These are phyloP conservation scores for Clarias gariepinus DNA, from an alignment of 2,113 vertebrate genomes.

Conservation along the genomic window DNA sequence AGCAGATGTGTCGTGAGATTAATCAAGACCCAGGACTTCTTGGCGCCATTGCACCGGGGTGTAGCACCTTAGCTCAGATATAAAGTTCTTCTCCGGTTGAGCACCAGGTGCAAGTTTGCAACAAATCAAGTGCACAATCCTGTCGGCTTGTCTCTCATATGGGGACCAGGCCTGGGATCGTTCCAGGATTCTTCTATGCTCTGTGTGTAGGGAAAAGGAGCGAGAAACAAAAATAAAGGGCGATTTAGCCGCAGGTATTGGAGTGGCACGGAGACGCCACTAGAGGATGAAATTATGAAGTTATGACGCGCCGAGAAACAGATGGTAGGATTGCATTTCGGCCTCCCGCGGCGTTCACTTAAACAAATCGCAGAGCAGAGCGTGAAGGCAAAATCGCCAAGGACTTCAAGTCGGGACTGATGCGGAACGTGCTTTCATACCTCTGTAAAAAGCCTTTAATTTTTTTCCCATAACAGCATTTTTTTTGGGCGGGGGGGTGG, in stretches of 20 bases:
- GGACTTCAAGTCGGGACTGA: slow-evolving; percentile 29
- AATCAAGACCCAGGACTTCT: slow-evolving; percentile 31
- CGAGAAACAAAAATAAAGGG: slow-evolving; percentile 17
- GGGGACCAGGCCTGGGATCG: slow-evolving; percentile 13
- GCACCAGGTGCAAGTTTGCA: slow-evolving; percentile 48
- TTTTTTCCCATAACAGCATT: slow-evolving; percentile 32
- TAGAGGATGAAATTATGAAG: slow-evolving; percentile 39
- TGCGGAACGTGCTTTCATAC: slow-evolving; percentile 26
- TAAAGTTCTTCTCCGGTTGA: neutral
- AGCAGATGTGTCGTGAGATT: slow-evolving; percentile 49
- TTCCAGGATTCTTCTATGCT: slow-evolving; percentile 4
- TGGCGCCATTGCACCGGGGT: slow-evolving; percentile 16
- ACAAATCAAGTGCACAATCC: slow-evolving; percentile 47
- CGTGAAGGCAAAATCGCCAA: slow-evolving; percentile 44
- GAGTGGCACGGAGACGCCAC: slow-evolving; percentile 29
- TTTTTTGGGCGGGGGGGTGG: neutral
- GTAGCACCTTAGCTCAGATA: slow-evolving; percentile 25
- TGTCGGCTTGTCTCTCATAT: slow-evolving; percentile 23
- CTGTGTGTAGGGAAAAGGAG: neutral
- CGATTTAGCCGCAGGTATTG: slow-evolving; percentile 39
- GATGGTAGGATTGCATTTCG: slow-evolving; percentile 36
- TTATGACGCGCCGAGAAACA: slow-evolving; percentile 40
- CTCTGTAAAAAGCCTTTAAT: slow-evolving; percentile 16
- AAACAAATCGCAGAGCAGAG: slow-evolving; percentile 42
- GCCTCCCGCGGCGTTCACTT: slow-evolving; percentile 27